Percentiles rank a stretch among this genome's conserved stretches.
These are phyloP conservation scores for Upupa epops DNA, from an alignment of 2,113 vertebrate genomes.

Conservation along the genomic window DNA sequence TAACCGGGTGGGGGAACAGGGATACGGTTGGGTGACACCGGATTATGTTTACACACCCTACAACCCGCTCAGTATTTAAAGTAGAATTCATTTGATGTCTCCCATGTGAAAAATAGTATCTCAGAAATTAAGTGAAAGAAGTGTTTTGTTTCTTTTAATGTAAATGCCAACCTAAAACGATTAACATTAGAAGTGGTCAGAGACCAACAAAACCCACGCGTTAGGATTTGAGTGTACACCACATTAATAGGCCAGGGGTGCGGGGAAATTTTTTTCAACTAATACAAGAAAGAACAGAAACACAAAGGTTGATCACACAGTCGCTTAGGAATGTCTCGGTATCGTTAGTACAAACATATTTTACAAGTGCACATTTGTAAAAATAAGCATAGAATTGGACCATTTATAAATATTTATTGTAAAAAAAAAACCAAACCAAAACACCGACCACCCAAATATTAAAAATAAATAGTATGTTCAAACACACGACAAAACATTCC, in stretches of 20 bases:
- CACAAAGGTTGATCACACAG: background rate
- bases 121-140: background rate
- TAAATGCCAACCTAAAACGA: slow-evolving; percentile 45
- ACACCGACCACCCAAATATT: slow-evolving; percentile 21
- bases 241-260: background rate
- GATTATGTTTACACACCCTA: background rate
- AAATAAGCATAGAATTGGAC: slow-evolving; percentile 43
- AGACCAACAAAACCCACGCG: background rate
- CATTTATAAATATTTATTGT: slow-evolving; percentile 73
- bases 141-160: slow-evolving; percentile 31
- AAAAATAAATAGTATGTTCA: slow-evolving; percentile 63
- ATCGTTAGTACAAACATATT: slow-evolving; percentile 23
- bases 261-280: background rate
- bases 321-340: slow-evolving; percentile 35
- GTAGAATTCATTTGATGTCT: background rate
- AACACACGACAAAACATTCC: slow-evolving; percentile 35
- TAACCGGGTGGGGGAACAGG: no score
- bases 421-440: slow-evolving; percentile 31
- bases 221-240: slow-evolving; percentile 1
- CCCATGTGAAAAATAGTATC: background rate
- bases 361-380: slow-evolving; percentile 45
- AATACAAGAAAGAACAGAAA: slow-evolving; percentile 11
- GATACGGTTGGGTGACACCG: background rate
- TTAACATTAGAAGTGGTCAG: slow-evolving; percentile 20
- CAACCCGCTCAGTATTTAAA: background rate